Conservation (phyloP, 1,140 invertebrate genomes). For the Saccostrea cuccullata region DNA sequence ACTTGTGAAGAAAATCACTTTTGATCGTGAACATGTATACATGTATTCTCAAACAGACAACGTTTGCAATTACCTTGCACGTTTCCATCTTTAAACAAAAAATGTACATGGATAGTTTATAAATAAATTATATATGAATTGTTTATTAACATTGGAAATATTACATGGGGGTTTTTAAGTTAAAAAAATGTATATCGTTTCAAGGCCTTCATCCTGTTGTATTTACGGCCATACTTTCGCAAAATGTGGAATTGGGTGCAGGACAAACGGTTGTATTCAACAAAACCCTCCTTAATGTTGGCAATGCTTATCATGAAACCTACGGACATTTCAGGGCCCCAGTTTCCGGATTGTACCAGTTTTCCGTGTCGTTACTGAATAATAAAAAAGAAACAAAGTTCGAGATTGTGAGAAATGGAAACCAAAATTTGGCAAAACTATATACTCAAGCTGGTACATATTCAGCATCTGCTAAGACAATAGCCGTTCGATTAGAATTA, state of each 20-base stretch:
- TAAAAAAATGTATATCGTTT: no score
- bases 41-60: no score
- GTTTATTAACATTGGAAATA: no score
- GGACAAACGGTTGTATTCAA: slow-evolving; percentile 3
- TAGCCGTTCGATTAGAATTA: background rate
- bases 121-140: no score
- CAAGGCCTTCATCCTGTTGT: background rate
- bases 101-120: no score
- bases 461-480: background rate
- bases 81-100: no score
- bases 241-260: background rate
- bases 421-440: background rate
- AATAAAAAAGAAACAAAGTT: background rate
- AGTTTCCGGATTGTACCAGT: background rate
- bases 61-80: no score
- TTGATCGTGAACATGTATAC: no score
- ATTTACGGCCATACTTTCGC: slow-evolving; percentile 7
- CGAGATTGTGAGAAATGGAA: slow-evolving; percentile 21
- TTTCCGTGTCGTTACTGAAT: background rate
- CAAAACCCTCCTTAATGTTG: background rate
- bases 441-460: background rate
- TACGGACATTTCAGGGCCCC: slow-evolving; percentile 34
- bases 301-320: slow-evolving; percentile 1
- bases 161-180: no score
- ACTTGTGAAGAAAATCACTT: no score